phyloP scores from a whole-genome alignment of 2,113 vertebrate species.

The Ceyx cyanopectus region DNA sequence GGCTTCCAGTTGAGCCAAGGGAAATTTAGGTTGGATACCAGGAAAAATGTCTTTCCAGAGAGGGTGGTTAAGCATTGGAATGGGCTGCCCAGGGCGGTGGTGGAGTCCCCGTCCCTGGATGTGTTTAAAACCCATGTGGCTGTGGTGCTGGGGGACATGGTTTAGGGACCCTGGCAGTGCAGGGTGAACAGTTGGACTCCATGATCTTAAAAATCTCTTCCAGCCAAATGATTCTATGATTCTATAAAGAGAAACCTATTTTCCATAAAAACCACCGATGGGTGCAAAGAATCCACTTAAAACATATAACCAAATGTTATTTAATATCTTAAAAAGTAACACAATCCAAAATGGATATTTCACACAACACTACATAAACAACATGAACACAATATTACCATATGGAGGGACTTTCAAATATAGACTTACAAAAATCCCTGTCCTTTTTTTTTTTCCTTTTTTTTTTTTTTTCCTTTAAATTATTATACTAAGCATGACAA shows the following conservation, averaged over 20 bases:
- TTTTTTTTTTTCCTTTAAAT: slow-evolving; percentile 85
- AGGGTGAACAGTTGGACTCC: too few relatives aligned
- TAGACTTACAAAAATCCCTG: slow-evolving; percentile 97
- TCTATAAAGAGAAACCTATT: neutral
- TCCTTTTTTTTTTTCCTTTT: slow-evolving; percentile 84
- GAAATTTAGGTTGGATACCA: too few relatives aligned
- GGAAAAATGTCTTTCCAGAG: too few relatives aligned
- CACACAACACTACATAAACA: slow-evolving; percentile 97
- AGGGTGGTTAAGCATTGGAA: too few relatives aligned
- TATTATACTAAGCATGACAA: slow-evolving; percentile 98
- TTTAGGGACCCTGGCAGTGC: too few relatives aligned
- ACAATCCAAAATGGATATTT: slow-evolving; percentile 96
- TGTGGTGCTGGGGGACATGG: too few relatives aligned
- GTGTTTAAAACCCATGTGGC: too few relatives aligned
- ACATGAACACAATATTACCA: slow-evolving; percentile 95
- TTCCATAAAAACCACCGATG: slow-evolving; percentile 26
- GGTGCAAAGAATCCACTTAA: slow-evolving; percentile 81
- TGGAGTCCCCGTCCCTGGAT: too few relatives aligned
- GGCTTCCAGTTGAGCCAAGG: too few relatives aligned
- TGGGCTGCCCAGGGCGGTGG: too few relatives aligned
- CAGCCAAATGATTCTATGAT: too few relatives aligned
- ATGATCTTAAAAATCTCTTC: too few relatives aligned
- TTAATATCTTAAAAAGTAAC: slow-evolving; percentile 99
- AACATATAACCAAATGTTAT: slow-evolving; percentile 95
- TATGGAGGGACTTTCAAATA: slow-evolving; percentile 98